Percentiles rank a stretch among this genome's conserved stretches.
Conservation (phyloP, 2,797 vertebrate genomes). For the Craterocephalus amniculus region DNA sequence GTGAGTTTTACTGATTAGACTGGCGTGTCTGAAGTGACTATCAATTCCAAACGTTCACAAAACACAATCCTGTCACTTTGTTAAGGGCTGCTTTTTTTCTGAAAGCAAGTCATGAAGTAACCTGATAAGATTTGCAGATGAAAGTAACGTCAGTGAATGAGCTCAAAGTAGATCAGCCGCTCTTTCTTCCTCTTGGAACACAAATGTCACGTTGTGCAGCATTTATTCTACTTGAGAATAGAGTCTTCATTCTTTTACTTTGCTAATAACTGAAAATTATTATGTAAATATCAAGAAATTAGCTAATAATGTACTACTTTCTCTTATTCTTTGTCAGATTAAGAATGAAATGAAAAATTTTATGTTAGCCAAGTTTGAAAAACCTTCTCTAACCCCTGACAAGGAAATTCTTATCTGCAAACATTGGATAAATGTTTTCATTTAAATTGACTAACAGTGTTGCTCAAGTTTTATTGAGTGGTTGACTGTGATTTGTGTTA, state of each 20-base stretch:
- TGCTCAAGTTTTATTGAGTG: background rate
- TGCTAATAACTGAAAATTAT: too few species aligned
- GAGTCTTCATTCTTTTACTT: background rate
- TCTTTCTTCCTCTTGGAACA: background rate
- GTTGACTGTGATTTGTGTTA: background rate
- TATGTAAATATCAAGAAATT: background rate
- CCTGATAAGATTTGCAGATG: background rate
- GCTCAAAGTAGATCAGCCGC: background rate
- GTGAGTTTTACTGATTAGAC: too few species aligned
- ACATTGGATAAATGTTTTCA: background rate
- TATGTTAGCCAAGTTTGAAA: too few species aligned
- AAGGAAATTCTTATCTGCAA: background rate
- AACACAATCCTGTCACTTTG: background rate
- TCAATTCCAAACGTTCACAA: background rate
- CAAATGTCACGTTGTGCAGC: background rate
- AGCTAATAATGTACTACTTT: background rate
- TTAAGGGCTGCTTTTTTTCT: background rate
- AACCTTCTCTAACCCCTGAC: background rate
- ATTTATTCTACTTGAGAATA: background rate
- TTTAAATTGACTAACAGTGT: background rate
- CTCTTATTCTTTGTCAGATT: background rate
- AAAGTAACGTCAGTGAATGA: background rate
- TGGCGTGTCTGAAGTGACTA: background rate
- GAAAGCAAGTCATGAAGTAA: background rate
- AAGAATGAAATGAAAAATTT: background rate